Base-by-base conservation (phyloP, 2,113 vertebrate species). In the Coptodon rendalli region DNA sequence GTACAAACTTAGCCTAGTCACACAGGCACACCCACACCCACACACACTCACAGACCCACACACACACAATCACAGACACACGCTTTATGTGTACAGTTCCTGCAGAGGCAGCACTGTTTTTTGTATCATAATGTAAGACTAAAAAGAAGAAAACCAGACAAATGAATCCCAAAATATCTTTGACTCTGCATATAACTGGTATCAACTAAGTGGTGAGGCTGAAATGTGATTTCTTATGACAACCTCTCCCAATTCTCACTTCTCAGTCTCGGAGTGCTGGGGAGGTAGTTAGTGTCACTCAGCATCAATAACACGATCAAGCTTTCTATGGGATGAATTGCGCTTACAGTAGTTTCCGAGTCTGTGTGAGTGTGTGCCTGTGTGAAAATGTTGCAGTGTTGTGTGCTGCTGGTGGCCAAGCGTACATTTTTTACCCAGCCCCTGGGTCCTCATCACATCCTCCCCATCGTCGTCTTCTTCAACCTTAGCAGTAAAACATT, bases 251-350 rank as follows among this genome's bases (percentile, higher is more conserved):
- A 27, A 43, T 87, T 78, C 76, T 88, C 68, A 36, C 43, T 14
- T 81, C 76, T 71, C 27, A 5, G 36, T 45, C 83, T 54, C 59
- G 22, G 52, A 48, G 27, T 29, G 31, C 86, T 14, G 19, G 56
- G 50, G 86, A 89, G 85, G 78, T 93, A 84, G 53, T 95, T 95
- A 93, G 66, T 89, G 86, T 94, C 88, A 84, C 92, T 96, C 89
- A 93, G 83, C 93, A 89, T 94, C 93, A 94, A 93, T 89, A 27
- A 63, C 68, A 66, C 3, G 48, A 40, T 82, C 89, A 57, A 57
- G 50, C 59, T 82, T 90, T 83, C 87, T 61, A 27, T 24, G 22
- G 86, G 88, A 87, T 3, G 8, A 84, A 56, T 82, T 86, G 86
- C 83, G 34, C 84, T 80, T 87, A 81, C 63, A 85, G 73, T 85